Percentiles rank a stretch among this genome's conserved stretches.
Conservation (phyloP, 1,140 invertebrate species). For the Hyles euphorbiae region DNA sequence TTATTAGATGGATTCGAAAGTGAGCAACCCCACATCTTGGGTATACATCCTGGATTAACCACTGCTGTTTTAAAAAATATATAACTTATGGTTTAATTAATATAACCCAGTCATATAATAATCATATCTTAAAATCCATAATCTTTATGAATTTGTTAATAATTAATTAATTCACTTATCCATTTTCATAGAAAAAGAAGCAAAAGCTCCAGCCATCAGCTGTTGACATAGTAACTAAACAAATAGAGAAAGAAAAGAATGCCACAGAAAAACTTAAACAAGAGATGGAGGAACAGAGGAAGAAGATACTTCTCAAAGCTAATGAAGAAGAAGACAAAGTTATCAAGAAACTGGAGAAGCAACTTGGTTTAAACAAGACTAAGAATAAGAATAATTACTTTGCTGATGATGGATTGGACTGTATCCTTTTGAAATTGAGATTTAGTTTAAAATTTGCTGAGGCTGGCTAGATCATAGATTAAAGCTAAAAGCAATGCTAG, state of each 20-base stretch:
- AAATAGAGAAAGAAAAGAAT: conserved; percentile 50
- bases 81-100: no score
- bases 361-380: conserved; percentile 87
- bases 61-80: no score
- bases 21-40: no score
- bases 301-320: conserved; percentile 79
- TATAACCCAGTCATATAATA: no score
- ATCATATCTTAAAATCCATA: no score
- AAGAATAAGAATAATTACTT: conserved; percentile 88
- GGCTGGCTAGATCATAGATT: no score
- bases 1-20: no score
- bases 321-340: conserved; percentile 87
- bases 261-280: conserved; percentile 45
- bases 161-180: no score
- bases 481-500: no score
- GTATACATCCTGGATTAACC: no score
- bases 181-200: conserved; percentile 41
- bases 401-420: conserved; percentile 88
- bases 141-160: no score
- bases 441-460: conserved; percentile 3
- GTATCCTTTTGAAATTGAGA: conserved; percentile 80
- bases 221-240: conserved; percentile 44
- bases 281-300: conserved; percentile 71
- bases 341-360: conserved; percentile 89
- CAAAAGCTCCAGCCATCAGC: conserved; percentile 27